Evolutionary conservation across 1,140 invertebrate species (phyloP).

Genomic region (Marisa cornuarietis): DNA sequence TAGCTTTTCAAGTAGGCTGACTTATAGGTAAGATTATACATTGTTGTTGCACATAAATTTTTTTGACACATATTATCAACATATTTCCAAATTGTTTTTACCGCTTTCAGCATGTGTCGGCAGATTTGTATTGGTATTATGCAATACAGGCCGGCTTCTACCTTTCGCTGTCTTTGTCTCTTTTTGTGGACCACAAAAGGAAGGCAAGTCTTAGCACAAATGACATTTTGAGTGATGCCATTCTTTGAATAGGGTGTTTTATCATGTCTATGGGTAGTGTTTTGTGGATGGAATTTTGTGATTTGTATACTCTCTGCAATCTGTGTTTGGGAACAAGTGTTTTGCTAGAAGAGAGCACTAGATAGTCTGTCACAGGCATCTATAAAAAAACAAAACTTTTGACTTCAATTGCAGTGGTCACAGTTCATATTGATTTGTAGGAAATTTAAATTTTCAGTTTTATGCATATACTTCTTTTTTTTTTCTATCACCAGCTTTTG

Average conservation of each 20-base stretch:
- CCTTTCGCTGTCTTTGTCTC: slow-evolving; percentile 90
- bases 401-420: neutral
- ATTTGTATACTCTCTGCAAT: neutral
- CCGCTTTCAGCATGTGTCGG: slow-evolving; percentile 49
- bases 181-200: slow-evolving; percentile 89
- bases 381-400: neutral
- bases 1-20: neutral
- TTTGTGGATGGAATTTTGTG: neutral
- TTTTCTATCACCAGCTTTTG: neutral
- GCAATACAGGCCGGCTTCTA: slow-evolving; percentile 96
- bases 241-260: no score
- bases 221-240: no score
- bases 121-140: slow-evolving; percentile 89
- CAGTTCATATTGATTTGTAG: neutral
- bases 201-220: slow-evolving; percentile 54
- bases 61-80: no score
- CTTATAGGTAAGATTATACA: no score
- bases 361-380: neutral
- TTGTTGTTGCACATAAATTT: no score
- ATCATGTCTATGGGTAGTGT: neutral
- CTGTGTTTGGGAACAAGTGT: neutral
- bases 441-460: neutral
- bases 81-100: no score
- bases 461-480: neutral
- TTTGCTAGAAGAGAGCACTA: neutral